A percentile compares a stretch with the other conserved stretches of the same genome.
These are phyloP conservation scores for Oscheius sp. DNA, from an alignment of 1,140 invertebrate genomes.

Conservation along the genomic window DNA sequence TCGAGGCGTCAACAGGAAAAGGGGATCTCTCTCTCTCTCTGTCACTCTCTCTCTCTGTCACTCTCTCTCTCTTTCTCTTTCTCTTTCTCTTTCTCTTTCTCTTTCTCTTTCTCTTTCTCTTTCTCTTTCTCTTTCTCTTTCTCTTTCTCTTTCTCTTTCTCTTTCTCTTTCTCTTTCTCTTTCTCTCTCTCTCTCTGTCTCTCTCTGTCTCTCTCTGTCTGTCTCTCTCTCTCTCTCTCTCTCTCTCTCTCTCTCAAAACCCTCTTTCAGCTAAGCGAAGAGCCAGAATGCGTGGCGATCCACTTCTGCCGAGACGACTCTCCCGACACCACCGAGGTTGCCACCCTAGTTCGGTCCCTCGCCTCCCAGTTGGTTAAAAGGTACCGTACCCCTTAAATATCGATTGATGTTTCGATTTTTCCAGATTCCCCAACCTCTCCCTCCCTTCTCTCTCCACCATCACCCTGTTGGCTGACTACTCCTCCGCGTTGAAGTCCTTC, in stretches of 20 bases:
- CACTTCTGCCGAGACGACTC: conserved; percentile 27
- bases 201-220: neutral
- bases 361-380: conserved; percentile 26
- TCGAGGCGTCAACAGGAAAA: neutral
- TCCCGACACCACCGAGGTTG: conserved; percentile 20
- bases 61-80: neutral
- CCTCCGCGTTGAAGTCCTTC: conserved; percentile 22
- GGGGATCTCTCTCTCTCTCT: neutral
- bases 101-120: neutral
- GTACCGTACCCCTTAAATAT: neutral
- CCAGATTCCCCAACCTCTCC: conserved; percentile 32
- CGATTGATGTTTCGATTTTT: too few relatives aligned
- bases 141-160: neutral
- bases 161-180: neutral
- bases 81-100: neutral
- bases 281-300: conserved; percentile 16
- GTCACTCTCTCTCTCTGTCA: neutral
- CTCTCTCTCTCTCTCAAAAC: neutral
- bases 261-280: conserved; percentile 29
- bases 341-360: conserved; percentile 28
- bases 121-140: neutral
- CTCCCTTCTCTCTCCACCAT: conserved; percentile 25
- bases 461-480: conserved; percentile 31
- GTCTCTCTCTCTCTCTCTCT: neutral
- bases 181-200: neutral